phyloP scores from a whole-genome alignment of 2,888 invertebrate species.

The Bimastos eiseni region DNA sequence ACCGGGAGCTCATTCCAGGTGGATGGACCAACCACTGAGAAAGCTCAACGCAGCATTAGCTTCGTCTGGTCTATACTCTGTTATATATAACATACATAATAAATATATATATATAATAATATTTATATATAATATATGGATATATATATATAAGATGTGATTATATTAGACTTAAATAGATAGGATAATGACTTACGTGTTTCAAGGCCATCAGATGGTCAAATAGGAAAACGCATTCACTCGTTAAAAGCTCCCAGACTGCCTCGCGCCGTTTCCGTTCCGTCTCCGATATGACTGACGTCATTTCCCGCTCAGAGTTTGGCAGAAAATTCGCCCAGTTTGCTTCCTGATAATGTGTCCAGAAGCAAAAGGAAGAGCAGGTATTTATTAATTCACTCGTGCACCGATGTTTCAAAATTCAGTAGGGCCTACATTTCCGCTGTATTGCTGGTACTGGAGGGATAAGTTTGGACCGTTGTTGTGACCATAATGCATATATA shows the following conservation, averaged over 20 bases:
- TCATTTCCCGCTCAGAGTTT: background rate
- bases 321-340: background rate
- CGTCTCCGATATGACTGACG: conserved; percentile 43
- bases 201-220: conserved; percentile 70
- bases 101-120: too few relatives aligned
- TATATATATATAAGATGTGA: background rate
- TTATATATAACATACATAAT: too few relatives aligned
- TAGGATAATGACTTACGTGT: conserved; percentile 63
- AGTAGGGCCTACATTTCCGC: too few relatives aligned
- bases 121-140: too few relatives aligned
- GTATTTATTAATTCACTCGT: background rate
- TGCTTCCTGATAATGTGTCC: background rate
- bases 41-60: too few relatives aligned
- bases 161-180: background rate
- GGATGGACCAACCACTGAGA: too few relatives aligned
- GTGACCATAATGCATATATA: too few relatives aligned
- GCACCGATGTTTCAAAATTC: too few relatives aligned
- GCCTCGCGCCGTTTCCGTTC: conserved; percentile 65
- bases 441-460: too few relatives aligned
- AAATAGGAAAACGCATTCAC: conserved; percentile 68
- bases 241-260: conserved; percentile 71
- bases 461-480: too few relatives aligned
- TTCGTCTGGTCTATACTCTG: too few relatives aligned
- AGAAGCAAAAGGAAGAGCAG: background rate
- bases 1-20: too few relatives aligned